Evolutionary conservation across 2,888 invertebrate genomes (phyloP), one percentile per base, ranked within the genome.

Genomic region (Pyrrhia umbra): DNA sequence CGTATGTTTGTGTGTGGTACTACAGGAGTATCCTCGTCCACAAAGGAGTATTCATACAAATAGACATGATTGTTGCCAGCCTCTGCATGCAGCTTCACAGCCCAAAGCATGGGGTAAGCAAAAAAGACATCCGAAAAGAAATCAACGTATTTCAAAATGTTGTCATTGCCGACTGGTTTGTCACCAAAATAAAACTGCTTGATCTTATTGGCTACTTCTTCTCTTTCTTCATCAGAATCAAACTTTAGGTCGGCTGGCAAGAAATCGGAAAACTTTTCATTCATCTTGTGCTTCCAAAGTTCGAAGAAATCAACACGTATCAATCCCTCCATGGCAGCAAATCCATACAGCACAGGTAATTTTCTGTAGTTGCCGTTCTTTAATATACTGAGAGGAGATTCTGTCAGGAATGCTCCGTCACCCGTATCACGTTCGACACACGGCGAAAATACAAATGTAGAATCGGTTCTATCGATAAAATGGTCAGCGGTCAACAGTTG

Each of bases 291-390:
- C 56, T 81, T 85, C 86, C 86, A 88, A 0, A 23, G 0, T 1
- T 86, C 80, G 57, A 88, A 90, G 0, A 73, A 25, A 0, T 42
- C 23, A 15, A 85, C 21, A 10, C 86, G 79, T 0, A 87, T 6
- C 18, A 86, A 61, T 3, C 90, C 90, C 75, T 90, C 90, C 89
- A 87, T 88, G n/a, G 85, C 81, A 8, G 86, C 58, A 72, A 90
- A 87, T 3, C 90, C 90, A 47, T 85, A 84, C 2, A 90, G 65
- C 46, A 88, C 66, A 0, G 90, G 90, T 2, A 88, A 52, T 68
- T 87, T 87, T 25, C 69, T 73, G 39, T 80, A 86, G 6, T 75
- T 55, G 4, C 83, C 82, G n/a, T 65, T 69, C 49, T 79, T 82
- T 18, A 90, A 54, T 59, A 89, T 88, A 56, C 63, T 83, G 0